A percentile compares a stretch with the other conserved stretches of the same genome.
phyloP scores from a whole-genome alignment of 23 tunicate genomes.

The Styela clava region DNA sequence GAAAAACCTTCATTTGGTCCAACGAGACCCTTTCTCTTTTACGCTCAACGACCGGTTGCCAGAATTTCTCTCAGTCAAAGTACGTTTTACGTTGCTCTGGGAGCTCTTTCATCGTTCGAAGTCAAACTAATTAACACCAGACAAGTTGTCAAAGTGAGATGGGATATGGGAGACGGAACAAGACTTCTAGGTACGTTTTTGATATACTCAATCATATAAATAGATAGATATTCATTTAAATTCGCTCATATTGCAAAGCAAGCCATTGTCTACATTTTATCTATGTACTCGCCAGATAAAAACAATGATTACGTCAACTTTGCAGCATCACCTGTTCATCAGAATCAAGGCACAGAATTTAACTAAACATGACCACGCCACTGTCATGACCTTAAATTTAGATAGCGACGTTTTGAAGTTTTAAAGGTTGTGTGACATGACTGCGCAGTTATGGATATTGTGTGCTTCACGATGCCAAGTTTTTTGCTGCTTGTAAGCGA shows the following conservation, averaged over 20 bases:
- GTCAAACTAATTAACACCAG: not conserved
- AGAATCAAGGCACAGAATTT: too few species aligned
- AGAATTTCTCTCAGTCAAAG: not conserved
- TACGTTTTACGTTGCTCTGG: not conserved
- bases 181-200: not conserved
- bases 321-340: too few species aligned
- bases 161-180: slow-evolving; percentile 35
- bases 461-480: too few species aligned
- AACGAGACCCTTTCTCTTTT: slow-evolving; percentile 22
- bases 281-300: too few species aligned
- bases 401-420: too few species aligned
- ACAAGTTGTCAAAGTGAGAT: not conserved
- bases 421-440: too few species aligned
- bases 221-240: not conserved
- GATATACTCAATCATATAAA: not conserved
- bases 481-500: too few species aligned
- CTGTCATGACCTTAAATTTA: too few species aligned
- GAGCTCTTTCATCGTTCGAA: not conserved
- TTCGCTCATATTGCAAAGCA: not conserved
- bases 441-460: too few species aligned
- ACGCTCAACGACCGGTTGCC: slow-evolving; percentile 13
- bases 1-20: not conserved
- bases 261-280: too few species aligned
- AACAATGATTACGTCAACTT: too few species aligned
- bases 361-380: too few species aligned